Conservation (phyloP, 2,888 invertebrate genomes). For the Chironomus riparius region DNA sequence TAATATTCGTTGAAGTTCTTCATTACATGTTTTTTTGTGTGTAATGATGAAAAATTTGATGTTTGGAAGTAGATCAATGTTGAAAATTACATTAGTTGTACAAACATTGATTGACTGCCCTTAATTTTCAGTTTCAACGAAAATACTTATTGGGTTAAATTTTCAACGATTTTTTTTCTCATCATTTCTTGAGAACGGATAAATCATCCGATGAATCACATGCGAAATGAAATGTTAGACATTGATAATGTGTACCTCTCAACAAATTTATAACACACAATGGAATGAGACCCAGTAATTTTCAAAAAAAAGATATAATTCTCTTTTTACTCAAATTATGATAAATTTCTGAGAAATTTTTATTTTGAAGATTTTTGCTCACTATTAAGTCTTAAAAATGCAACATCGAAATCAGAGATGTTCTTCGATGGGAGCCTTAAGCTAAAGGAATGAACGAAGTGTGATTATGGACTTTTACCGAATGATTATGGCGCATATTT, state of each 20-base stretch:
- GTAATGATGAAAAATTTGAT: no score
- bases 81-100: no score
- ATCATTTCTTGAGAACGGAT: no score
- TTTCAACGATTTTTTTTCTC: no score
- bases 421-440: not conserved
- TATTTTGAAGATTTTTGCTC: not conserved
- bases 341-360: not conserved
- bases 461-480: not conserved
- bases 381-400: not conserved
- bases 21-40: no score
- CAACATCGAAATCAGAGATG: not conserved
- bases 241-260: not conserved
- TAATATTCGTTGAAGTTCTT: no score
- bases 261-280: not conserved
- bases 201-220: not conserved
- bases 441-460: not conserved
- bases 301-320: not conserved
- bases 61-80: no score
- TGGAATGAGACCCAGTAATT: not conserved
- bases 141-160: no score
- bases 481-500: no score
- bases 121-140: no score
- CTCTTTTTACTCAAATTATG: constrained; percentile 5
- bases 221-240: not conserved
- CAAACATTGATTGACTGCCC: no score